phyloP scores from a whole-genome alignment of 2,113 vertebrate species.

The Ranitomeya variabilis region DNA sequence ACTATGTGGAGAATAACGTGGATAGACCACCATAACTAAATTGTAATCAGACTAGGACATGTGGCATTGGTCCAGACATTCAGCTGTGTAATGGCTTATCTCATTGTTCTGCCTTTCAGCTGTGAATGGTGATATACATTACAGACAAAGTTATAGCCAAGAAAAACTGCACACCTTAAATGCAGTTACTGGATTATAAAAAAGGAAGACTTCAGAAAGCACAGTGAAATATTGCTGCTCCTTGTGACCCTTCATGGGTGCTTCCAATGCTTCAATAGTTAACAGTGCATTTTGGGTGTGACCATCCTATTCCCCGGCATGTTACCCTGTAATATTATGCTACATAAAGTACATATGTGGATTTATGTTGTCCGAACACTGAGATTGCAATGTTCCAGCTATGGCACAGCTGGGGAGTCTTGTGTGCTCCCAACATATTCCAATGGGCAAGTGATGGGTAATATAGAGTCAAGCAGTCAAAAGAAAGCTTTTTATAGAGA shows the following conservation, averaged over 20 bases:
- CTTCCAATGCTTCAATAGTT: background rate
- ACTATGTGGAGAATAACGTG: background rate
- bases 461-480: background rate
- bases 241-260: background rate
- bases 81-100: background rate
- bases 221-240: background rate
- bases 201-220: background rate
- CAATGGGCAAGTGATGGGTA: background rate
- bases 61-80: background rate
- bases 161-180: background rate
- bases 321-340: background rate
- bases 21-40: background rate
- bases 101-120: background rate
- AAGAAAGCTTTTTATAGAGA: too few relatives aligned
- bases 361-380: background rate
- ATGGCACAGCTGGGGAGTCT: background rate
- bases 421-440: background rate
- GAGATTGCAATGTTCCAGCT: background rate
- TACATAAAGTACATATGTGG: background rate
- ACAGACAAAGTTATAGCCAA: slow-evolving; percentile 2
- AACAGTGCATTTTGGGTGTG: background rate
- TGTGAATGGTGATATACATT: background rate
- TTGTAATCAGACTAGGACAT: background rate
- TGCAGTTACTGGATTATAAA: background rate
- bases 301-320: background rate